These are phyloP conservation scores for Falco peregrinus DNA, from an alignment of 2,797 vertebrate genomes.

Conservation along the genomic window DNA sequence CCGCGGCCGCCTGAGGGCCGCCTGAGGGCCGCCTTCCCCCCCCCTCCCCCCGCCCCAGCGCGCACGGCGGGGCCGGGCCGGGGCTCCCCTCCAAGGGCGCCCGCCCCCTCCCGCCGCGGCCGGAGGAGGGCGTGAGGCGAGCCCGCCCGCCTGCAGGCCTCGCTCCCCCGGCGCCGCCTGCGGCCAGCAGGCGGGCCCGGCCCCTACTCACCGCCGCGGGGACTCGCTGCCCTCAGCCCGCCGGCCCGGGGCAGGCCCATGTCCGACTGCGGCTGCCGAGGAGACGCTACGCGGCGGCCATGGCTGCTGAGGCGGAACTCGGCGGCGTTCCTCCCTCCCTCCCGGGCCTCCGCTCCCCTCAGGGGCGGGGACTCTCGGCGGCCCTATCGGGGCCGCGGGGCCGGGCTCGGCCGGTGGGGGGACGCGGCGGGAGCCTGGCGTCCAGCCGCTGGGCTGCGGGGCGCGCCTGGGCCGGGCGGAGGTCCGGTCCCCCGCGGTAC, in stretches of 20 bases:
- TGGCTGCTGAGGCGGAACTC: conserved; percentile 44
- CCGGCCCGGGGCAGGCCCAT: conserved; percentile 48
- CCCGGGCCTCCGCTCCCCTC: background rate
- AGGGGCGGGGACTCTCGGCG: background rate
- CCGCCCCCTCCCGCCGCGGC: background rate
- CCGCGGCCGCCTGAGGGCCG: background rate
- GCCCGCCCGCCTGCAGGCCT: background rate
- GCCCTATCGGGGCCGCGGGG: background rate
- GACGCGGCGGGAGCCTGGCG: fast-evolving
- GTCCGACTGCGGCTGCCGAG: background rate
- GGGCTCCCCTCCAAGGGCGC: background rate
- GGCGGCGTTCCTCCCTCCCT: background rate
- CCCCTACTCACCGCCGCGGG: conserved; percentile 17
- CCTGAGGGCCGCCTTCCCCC: too few relatives aligned
- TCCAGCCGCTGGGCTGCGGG: fast-evolving
- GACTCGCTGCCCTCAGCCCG: conserved; percentile 10
- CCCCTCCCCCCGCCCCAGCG: too few relatives aligned
- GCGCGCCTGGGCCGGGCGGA: fast-evolving
- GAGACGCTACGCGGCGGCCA: conserved; percentile 31
- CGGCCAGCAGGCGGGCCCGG: background rate
- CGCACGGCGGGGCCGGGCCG: background rate
- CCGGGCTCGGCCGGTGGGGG: background rate
- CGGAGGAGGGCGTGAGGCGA: background rate
- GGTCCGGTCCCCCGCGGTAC: fast-evolving
- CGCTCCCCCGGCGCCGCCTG: background rate